Conservation (phyloP, 2,113 vertebrate genomes). For the Ceuthmochares aereus region DNA sequence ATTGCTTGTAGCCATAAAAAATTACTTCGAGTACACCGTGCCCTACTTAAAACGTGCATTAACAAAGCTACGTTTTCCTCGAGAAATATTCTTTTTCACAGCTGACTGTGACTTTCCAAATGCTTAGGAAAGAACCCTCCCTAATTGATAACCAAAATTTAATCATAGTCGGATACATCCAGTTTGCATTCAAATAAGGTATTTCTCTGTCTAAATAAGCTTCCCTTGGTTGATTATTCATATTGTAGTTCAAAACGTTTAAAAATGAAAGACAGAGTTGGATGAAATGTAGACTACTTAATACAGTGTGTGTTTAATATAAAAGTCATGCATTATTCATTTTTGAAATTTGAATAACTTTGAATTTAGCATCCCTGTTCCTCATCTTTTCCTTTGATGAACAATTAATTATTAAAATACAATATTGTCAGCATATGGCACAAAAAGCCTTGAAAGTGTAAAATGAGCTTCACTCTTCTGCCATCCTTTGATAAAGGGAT, state of each 20-base stretch:
- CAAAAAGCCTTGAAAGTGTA: constrained; percentile 71
- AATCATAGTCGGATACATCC: constrained; percentile 70
- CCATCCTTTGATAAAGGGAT: constrained; percentile 52
- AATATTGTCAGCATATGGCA: constrained; percentile 82
- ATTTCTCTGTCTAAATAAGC: constrained; percentile 80
- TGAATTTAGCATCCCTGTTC: constrained; percentile 83
- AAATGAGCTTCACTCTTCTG: constrained; percentile 62
- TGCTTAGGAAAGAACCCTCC: constrained; percentile 60
- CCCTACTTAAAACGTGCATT: constrained; percentile 63
- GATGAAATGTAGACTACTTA: constrained; percentile 82
- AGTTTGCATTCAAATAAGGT: constrained; percentile 79
- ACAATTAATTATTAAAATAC: constrained; percentile 89
- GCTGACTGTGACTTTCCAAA: constrained; percentile 64
- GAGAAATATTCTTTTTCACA: constrained; percentile 28
- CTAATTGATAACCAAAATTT: constrained; percentile 81
- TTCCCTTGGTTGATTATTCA: constrained; percentile 80
- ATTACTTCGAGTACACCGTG: constrained; percentile 57
- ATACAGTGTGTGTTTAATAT: constrained; percentile 88
- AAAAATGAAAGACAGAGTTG: constrained; percentile 82
- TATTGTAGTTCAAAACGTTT: constrained; percentile 81
- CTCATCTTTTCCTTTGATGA: constrained; percentile 85
- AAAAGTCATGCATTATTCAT: constrained; percentile 89
- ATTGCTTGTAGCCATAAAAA: constrained; percentile 70
- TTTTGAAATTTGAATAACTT: constrained; percentile 84
- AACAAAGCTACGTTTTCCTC: constrained; percentile 40